phyloP scores from a whole-genome alignment of 2,113 vertebrate species.

The Nesospiza acunhae region DNA sequence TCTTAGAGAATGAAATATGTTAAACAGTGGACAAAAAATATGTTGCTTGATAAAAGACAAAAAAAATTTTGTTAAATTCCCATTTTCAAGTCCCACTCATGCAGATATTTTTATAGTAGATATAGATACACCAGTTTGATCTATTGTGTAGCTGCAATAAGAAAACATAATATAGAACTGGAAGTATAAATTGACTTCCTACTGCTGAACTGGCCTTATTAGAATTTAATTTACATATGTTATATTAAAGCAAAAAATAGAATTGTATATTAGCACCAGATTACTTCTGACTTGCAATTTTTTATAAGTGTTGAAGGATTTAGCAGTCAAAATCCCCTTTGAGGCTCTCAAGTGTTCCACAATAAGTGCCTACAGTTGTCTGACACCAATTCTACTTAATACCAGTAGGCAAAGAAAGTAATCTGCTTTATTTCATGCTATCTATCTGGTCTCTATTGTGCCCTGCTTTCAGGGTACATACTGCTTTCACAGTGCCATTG shows the following conservation, averaged over 20 bases:
- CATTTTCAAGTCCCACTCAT: background rate
- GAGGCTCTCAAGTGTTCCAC: slow-evolving; percentile 11
- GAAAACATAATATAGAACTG: background rate
- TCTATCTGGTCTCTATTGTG: slow-evolving; percentile 42
- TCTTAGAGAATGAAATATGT: background rate
- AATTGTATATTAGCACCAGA: slow-evolving; percentile 33
- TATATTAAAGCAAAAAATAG: slow-evolving; percentile 5
- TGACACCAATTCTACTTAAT: slow-evolving; percentile 43
- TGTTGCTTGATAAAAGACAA: background rate
- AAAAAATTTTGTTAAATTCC: background rate
- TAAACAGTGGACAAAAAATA: background rate
- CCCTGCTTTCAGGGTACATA: background rate
- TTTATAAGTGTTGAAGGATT: slow-evolving; percentile 44
- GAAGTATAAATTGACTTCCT: background rate
- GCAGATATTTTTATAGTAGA: background rate
- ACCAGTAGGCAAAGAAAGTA: slow-evolving; percentile 14
- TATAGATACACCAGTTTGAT: background rate
- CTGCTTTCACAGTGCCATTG: background rate
- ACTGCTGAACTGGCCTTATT: background rate
- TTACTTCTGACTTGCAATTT: slow-evolving; percentile 40
- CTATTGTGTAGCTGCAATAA: background rate
- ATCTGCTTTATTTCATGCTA: slow-evolving; percentile 58
- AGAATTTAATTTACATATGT: slow-evolving; percentile 5
- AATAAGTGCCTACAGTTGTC: slow-evolving; percentile 10
- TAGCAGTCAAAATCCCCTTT: slow-evolving; percentile 48